Percentiles rank a stretch among this genome's conserved stretches.
Conservation (phyloP, 53 echinoderm and acorn worm species). For the Henricia sp. region DNA sequence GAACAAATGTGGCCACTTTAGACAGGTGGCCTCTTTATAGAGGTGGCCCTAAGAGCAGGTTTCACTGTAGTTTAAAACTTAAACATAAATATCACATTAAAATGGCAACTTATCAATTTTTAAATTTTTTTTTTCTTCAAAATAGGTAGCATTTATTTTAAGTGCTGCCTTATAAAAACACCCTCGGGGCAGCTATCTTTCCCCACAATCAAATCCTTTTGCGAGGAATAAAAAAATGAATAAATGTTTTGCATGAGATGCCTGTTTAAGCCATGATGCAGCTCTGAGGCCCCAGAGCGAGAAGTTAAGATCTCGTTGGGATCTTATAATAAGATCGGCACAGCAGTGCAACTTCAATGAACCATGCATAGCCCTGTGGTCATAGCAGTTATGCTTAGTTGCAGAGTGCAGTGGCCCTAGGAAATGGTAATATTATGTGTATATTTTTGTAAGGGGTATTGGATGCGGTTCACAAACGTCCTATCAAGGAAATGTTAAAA, state of each 20-base stretch:
- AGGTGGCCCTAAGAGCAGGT: too few relatives aligned
- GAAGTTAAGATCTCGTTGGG: constrained; percentile 24
- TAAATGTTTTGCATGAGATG: constrained; percentile 32
- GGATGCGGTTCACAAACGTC: too few relatives aligned
- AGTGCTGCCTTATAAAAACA: neutral
- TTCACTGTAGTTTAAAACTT: too few relatives aligned
- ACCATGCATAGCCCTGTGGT: neutral
- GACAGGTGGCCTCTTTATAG: too few relatives aligned
- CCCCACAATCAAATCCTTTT: constrained; percentile 17
- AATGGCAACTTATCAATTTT: too few relatives aligned
- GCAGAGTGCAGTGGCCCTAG: constrained; percentile 11
- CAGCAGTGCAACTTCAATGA: constrained; percentile 28
- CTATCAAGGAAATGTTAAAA: too few relatives aligned
- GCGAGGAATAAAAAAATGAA: constrained; percentile 1
- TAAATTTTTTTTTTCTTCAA: too few relatives aligned
- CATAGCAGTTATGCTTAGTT: neutral
- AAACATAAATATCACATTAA: too few relatives aligned
- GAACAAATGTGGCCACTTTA: too few relatives aligned
- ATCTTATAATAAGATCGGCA: constrained; percentile 28
- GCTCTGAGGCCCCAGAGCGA: constrained; percentile 37
- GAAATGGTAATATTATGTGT: too few relatives aligned
- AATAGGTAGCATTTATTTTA: constrained; percentile 16
- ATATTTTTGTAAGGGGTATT: too few relatives aligned
- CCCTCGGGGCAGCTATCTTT: neutral
- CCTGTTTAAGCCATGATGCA: constrained; percentile 15